phyloP scores from a whole-genome alignment of 2,113 vertebrate genomes.

The Amazona guildingii region DNA sequence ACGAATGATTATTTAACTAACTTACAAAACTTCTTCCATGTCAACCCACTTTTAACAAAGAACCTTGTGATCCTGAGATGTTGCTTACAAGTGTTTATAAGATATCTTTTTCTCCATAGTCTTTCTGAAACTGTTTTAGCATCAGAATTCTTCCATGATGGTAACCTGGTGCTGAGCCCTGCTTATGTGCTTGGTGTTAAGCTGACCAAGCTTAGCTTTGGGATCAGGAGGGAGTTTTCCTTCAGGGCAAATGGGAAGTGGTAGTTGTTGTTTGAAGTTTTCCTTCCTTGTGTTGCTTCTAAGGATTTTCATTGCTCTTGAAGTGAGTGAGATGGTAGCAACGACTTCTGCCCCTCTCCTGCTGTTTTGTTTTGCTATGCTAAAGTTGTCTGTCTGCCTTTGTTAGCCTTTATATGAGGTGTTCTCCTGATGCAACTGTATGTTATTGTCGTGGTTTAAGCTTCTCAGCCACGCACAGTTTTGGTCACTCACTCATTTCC shows the following conservation, averaged over 20 bases:
- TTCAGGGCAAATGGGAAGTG: background rate
- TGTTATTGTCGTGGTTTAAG: too few species aligned
- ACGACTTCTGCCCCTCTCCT: background rate
- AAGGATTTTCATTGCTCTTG: background rate
- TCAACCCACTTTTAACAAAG: background rate
- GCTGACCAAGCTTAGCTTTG: background rate
- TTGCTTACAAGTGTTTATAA: background rate
- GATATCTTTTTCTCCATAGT: background rate
- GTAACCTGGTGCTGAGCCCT: background rate
- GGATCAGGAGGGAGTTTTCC: background rate
- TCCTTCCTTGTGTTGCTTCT: background rate
- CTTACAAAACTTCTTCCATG: background rate
- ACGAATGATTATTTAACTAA: background rate
- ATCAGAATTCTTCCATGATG: background rate
- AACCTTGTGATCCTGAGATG: background rate
- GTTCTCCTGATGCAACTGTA: background rate
- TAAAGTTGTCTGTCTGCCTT: background rate
- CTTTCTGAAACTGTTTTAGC: background rate
- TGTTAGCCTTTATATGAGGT: background rate
- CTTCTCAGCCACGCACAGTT: too few species aligned
- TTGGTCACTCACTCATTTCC: too few species aligned
- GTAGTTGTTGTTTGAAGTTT: background rate
- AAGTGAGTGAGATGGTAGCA: fast-evolving
- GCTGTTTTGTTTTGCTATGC: background rate
- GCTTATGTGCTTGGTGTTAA: background rate